Evolutionary conservation across 92 coral and sea anemone species (phyloP).

Genomic region (Ricordea florida): DNA sequence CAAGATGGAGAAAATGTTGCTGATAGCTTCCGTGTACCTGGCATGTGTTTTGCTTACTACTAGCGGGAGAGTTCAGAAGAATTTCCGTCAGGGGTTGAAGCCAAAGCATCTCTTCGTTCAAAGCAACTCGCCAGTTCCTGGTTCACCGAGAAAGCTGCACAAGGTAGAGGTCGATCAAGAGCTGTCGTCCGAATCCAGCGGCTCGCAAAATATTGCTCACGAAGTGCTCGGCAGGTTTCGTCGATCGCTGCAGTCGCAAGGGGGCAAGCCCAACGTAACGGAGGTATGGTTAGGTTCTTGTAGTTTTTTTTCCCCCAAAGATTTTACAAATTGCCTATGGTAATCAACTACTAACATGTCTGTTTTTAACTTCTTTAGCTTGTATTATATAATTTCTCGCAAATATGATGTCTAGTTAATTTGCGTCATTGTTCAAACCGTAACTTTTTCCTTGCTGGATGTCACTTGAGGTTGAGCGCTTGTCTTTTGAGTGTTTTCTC

Average conservation of each 20-base stretch:
- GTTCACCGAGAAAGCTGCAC: constrained; percentile 60
- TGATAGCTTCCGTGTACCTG: background rate
- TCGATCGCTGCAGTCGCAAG: constrained; percentile 65
- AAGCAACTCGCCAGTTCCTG: constrained; percentile 69
- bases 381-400: too few relatives aligned
- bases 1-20: constrained; percentile 6
- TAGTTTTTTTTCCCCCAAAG: background rate
- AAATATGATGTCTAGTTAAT: too few relatives aligned
- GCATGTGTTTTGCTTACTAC: constrained; percentile 8
- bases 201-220: constrained; percentile 23
- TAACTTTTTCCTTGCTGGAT: too few relatives aligned
- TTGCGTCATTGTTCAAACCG: too few relatives aligned
- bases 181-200: background rate
- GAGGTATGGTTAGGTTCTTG: constrained; percentile 42
- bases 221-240: constrained; percentile 52
- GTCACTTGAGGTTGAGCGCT: too few relatives aligned
- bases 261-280: constrained; percentile 32
- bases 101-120: constrained; percentile 70
- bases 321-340: too few relatives aligned
- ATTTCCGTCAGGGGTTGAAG: background rate
- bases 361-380: too few relatives aligned
- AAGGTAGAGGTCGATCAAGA: constrained; percentile 18
- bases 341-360: too few relatives aligned
- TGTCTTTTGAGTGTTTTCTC: too few relatives aligned
- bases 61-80: background rate